Conservation (phyloP, 2,113 vertebrate genomes). For the Promerops cafer region DNA sequence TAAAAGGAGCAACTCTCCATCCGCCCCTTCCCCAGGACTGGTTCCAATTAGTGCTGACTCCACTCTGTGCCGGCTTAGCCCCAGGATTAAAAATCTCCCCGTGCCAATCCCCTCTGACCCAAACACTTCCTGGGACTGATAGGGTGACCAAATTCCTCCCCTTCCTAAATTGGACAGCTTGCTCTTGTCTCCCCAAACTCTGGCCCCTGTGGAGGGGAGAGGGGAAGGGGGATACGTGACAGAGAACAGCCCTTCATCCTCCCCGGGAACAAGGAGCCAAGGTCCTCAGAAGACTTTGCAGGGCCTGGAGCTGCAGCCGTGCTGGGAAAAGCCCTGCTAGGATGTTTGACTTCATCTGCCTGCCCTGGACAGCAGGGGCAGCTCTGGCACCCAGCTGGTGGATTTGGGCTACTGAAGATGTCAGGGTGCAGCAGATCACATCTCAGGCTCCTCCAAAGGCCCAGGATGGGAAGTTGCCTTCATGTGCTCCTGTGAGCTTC, state of each 20-base stretch:
- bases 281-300: not conserved
- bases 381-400: accelerated
- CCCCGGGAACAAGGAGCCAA: not conserved
- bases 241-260: not conserved
- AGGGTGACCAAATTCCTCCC: not conserved
- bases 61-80: not conserved
- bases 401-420: not conserved
- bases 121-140: constrained; percentile 45
- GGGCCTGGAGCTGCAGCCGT: accelerated
- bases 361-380: not conserved
- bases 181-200: not conserved
- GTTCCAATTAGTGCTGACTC: constrained; percentile 38
- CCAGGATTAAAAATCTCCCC: constrained; percentile 16
- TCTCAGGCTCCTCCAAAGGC: not conserved
- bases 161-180: constrained; percentile 28
- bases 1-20: not conserved
- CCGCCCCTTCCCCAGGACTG: not conserved
- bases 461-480: not conserved
- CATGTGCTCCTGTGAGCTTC: accelerated
- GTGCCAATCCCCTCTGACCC: constrained; percentile 35
- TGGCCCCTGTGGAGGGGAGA: not conserved
- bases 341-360: not conserved
- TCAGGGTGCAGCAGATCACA: not conserved
- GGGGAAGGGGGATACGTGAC: not conserved
- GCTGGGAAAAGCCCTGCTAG: accelerated